Percentiles rank a stretch among this genome's conserved stretches.
These are phyloP conservation scores for Leuciscus idus DNA, from an alignment of 2,113 vertebrate species.

Conservation along the genomic window DNA sequence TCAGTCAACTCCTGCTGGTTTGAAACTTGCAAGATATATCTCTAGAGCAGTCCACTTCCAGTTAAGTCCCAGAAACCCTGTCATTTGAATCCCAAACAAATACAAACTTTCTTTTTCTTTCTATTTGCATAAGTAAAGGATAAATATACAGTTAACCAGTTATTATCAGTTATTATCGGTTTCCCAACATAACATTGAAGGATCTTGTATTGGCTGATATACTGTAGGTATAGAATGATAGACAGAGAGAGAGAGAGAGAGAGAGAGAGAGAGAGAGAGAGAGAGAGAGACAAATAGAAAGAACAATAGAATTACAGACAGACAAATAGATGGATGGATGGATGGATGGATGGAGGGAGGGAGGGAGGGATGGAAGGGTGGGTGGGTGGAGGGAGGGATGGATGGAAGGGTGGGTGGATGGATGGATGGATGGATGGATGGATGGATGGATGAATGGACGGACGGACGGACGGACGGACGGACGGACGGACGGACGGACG, in stretches of 20 bases:
- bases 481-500: not conserved
- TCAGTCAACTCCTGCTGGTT: not conserved
- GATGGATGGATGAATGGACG: not conserved
- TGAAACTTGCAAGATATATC: not conserved
- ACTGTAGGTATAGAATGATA: no score
- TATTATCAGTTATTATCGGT: not conserved
- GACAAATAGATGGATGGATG: not conserved
- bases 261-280: not conserved
- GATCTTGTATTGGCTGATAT: not conserved
- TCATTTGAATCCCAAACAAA: not conserved
- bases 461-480: not conserved
- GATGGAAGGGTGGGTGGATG: not conserved
- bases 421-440: not conserved
- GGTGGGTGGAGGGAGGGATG: not conserved
- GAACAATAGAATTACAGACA: no score
- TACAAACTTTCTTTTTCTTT: not conserved
- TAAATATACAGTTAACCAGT: not conserved
- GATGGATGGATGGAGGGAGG: not conserved
- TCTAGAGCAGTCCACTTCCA: not conserved
- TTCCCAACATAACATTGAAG: not conserved
- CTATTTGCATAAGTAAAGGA: not conserved
- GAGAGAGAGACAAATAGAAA: not conserved
- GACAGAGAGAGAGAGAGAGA: no score
- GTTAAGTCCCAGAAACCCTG: not conserved
- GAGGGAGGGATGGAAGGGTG: not conserved